phyloP scores from a whole-genome alignment of 1,140 invertebrate species.

The Pogonognathellus flavescens region DNA sequence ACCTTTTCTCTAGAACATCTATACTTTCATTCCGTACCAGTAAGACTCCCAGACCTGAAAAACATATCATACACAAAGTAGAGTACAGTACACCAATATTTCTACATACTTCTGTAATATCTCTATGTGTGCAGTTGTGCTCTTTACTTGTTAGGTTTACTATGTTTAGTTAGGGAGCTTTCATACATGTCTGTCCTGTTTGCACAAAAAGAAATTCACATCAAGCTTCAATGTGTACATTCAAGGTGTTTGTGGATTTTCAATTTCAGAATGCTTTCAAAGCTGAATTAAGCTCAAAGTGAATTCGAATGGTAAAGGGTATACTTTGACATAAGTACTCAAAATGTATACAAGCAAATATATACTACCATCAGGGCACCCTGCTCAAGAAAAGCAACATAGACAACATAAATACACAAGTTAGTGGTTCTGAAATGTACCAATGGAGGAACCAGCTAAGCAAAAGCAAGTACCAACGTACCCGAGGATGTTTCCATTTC shows the following conservation, averaged over 20 bases:
- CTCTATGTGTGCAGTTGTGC: not conserved
- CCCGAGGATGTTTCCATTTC: no score
- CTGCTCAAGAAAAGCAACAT: no score
- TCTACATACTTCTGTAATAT: not conserved
- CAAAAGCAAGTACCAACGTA: no score
- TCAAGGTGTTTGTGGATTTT: constrained; percentile 47
- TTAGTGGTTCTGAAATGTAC: no score
- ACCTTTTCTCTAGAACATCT: constrained; percentile 79
- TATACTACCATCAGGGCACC: no score
- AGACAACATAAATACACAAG: no score
- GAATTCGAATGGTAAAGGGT: constrained; percentile 2
- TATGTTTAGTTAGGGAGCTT: not conserved
- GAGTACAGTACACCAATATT: not conserved
- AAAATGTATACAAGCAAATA: no score
- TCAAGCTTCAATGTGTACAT: constrained; percentile 21
- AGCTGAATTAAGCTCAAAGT: constrained; percentile 3
- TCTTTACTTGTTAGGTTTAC: not conserved
- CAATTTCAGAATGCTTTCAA: constrained; percentile 44
- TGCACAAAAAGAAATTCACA: constrained; percentile 24
- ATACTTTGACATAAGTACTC: not conserved
- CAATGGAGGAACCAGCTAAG: no score
- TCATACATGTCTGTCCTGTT: not conserved
- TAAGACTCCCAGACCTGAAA: constrained; percentile 82
- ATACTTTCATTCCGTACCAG: constrained; percentile 81
- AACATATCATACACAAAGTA: constrained; percentile 17